A percentile compares a stretch with the other conserved stretches of the same genome.
phyloP scores from a whole-genome alignment of 2,888 invertebrate species.

The Ctena decussata region DNA sequence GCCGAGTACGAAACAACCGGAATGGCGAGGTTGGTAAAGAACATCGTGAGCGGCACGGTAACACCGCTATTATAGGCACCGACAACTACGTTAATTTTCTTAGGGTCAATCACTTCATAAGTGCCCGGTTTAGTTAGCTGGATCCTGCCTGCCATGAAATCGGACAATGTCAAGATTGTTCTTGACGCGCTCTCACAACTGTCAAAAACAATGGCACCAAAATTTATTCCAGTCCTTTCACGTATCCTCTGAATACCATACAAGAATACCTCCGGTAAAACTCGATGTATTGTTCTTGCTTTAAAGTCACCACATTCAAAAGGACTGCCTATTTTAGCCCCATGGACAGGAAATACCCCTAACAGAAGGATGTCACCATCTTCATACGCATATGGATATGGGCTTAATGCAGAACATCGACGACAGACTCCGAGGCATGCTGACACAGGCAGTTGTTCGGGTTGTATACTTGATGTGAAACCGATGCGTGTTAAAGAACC shows the following conservation, averaged over 20 bases:
- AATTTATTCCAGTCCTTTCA: slow-evolving; percentile 66
- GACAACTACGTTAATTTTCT: slow-evolving; percentile 87
- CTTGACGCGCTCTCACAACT: slow-evolving; percentile 79
- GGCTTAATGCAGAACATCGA: slow-evolving; percentile 61
- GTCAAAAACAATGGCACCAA: slow-evolving; percentile 81
- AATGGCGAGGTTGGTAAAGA: slow-evolving; percentile 74
- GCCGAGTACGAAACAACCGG: slow-evolving; percentile 80
- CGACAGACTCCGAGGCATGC: slow-evolving; percentile 69
- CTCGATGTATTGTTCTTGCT: slow-evolving; percentile 71
- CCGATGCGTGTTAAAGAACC: slow-evolving; percentile 53
- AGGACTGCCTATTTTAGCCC: slow-evolving; percentile 55
- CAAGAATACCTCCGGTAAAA: slow-evolving; percentile 78
- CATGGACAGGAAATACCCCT: slow-evolving; percentile 80
- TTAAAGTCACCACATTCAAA: slow-evolving; percentile 74
- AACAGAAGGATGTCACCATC: slow-evolving; percentile 75
- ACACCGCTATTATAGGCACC: slow-evolving; percentile 87
- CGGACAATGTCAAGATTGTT: slow-evolving; percentile 55
- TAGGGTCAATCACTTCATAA: slow-evolving; percentile 50
- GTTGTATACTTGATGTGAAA: background rate
- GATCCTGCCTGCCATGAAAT: slow-evolving; percentile 65
- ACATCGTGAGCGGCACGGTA: slow-evolving; percentile 72
- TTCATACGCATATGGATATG: slow-evolving; percentile 68
- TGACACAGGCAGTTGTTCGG: slow-evolving; percentile 55
- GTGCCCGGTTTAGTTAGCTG: slow-evolving; percentile 44
- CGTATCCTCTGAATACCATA: slow-evolving; percentile 67